Conservation (phyloP, 1,140 invertebrate genomes). For the Macrotrachela quadricornifera region DNA sequence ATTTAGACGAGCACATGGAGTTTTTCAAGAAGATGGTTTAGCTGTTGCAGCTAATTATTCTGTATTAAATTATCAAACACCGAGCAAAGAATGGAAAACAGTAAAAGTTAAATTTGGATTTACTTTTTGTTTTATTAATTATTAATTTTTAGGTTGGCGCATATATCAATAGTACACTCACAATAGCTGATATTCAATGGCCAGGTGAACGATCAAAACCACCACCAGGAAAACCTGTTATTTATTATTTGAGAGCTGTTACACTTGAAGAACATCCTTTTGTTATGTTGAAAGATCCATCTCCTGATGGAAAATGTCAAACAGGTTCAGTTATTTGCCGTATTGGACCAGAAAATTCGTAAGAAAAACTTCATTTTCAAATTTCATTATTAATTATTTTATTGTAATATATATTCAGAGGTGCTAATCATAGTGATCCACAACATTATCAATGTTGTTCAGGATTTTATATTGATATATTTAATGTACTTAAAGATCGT, state of each 20-base stretch:
- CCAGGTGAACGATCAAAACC: constrained; percentile 79
- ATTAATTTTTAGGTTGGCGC: too few relatives aligned
- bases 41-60: not conserved
- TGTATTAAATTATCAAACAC: not conserved
- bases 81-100: not conserved
- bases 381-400: too few relatives aligned
- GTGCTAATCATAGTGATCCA: too few relatives aligned
- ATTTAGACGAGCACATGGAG: too few relatives aligned
- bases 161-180: too few relatives aligned
- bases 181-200: constrained; percentile 91
- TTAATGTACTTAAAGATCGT: constrained; percentile 54
- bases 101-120: not conserved
- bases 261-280: constrained; percentile 88
- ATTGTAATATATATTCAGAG: too few relatives aligned
- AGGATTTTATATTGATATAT: constrained; percentile 84
- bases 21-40: too few relatives aligned
- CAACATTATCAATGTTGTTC: constrained; percentile 49
- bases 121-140: too few relatives aligned
- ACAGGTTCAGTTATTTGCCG: constrained; percentile 8
- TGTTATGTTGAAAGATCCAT: constrained; percentile 35
- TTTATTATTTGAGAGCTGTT: constrained; percentile 79
- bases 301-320: constrained; percentile 13
- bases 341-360: constrained; percentile 4
- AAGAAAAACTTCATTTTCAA: not conserved
- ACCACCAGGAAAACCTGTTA: constrained; percentile 82